phyloP scores from a whole-genome alignment of 2,888 invertebrate species.

The Homarus gammarus region DNA sequence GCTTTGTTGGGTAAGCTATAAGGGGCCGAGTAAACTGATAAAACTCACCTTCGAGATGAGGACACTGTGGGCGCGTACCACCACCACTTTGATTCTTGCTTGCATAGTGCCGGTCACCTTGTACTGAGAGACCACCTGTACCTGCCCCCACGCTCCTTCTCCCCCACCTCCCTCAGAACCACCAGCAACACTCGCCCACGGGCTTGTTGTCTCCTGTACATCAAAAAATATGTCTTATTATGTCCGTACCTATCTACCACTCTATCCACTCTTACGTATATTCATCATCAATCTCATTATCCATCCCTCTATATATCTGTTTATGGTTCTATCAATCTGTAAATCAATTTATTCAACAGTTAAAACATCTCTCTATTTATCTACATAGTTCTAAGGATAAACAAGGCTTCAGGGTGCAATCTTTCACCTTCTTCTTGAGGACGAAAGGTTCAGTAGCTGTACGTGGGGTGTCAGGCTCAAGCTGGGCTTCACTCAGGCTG shows the following conservation, averaged over 20 bases:
- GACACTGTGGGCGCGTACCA: constrained; percentile 16
- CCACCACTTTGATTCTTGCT: constrained; percentile 25
- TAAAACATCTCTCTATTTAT: no score
- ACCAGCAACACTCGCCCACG: neutral
- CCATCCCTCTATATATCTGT: no score
- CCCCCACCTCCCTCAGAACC: neutral
- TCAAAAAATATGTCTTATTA: neutral
- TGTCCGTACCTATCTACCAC: no score
- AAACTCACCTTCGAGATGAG: constrained; percentile 25
- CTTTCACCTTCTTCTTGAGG: constrained; percentile 2
- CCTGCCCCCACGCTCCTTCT: constrained; percentile 9
- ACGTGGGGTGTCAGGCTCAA: neutral
- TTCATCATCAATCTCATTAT: no score
- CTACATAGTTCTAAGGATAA: no score
- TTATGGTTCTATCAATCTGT: no score
- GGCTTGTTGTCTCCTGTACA: neutral
- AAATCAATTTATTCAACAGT: no score
- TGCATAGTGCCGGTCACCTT: neutral
- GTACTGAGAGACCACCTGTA: constrained; percentile 31
- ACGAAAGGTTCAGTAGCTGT: neutral
- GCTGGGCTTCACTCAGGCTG: neutral
- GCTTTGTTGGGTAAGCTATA: no score
- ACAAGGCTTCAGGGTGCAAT: no score
- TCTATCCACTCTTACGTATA: no score
- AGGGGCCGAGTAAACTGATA: no score